These are phyloP conservation scores for Stenchaetothrips biformis DNA, from an alignment of 2,888 invertebrate genomes.

Conservation along the genomic window DNA sequence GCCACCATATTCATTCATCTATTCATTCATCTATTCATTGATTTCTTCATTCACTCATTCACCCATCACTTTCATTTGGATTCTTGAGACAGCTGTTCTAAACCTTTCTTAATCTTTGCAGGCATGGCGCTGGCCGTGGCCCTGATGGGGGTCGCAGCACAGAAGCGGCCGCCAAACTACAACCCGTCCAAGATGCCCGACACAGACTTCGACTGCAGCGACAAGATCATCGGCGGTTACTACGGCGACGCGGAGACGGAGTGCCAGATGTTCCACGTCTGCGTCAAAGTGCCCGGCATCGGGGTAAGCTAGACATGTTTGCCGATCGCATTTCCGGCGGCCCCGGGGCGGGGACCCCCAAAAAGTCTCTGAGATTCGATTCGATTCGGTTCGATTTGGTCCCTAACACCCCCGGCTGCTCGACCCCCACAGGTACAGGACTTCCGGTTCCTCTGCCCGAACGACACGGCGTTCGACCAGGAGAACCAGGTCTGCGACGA, in stretches of 20 bases:
- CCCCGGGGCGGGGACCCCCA: too few species aligned
- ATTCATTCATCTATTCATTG: not conserved
- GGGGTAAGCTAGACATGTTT: too few species aligned
- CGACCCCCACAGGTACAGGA: conserved; percentile 58
- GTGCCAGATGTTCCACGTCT: conserved; percentile 86
- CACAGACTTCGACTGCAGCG: conserved; percentile 72
- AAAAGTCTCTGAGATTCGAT: too few species aligned
- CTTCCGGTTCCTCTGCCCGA: conserved; percentile 83
- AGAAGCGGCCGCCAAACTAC: conserved; percentile 49
- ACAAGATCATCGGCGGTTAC: conserved; percentile 81
- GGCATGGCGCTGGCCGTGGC: conserved; percentile 28
- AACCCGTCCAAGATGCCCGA: conserved; percentile 51
- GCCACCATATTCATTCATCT: too few species aligned
- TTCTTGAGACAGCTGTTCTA: not conserved
- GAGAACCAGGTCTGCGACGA: conserved; percentile 88
- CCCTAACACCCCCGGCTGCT: too few species aligned
- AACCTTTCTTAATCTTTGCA: not conserved
- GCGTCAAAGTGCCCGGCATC: conserved; percentile 72
- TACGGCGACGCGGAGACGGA: conserved; percentile 82
- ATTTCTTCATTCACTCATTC: not conserved
- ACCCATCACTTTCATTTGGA: not conserved
- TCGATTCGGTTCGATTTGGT: too few species aligned
- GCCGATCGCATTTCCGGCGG: too few species aligned
- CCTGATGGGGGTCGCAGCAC: conserved; percentile 46
- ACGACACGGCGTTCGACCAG: conserved; percentile 85